Percentiles rank a stretch among this genome's conserved stretches.
phyloP scores from a whole-genome alignment of 2,113 vertebrate genomes.

The Petrocephalus microphthalmus region DNA sequence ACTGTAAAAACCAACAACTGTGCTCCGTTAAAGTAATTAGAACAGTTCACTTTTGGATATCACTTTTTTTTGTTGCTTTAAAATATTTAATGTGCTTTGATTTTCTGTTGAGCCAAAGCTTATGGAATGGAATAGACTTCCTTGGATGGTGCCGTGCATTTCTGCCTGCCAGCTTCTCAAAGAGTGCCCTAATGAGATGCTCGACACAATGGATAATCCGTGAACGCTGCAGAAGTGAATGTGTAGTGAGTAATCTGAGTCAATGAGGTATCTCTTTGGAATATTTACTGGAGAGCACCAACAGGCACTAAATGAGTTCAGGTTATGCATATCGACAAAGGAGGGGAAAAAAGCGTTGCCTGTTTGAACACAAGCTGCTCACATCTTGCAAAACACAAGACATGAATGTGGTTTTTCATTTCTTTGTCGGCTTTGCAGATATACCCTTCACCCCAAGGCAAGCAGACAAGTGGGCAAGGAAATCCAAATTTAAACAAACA shows the following conservation, averaged over 20 bases:
- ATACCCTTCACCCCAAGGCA: neutral
- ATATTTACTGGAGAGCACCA: neutral
- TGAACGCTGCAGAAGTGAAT: neutral
- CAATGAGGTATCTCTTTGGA: neutral
- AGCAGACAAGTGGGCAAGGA: neutral
- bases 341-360: neutral
- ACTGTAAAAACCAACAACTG: conserved; percentile 12
- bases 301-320: neutral
- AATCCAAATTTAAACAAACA: conserved; percentile 36
- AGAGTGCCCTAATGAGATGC: neutral
- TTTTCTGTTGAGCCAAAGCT: neutral
- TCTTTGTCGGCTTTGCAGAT: neutral
- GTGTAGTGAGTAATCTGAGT: conserved; percentile 9
- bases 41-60: conserved; percentile 1
- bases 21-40: neutral
- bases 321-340: conserved; percentile 14
- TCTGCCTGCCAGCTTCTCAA: neutral
- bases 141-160: neutral
- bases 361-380: conserved; percentile 14
- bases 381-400: neutral
- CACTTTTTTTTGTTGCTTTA: neutral
- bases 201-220: neutral
- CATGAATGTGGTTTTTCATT: neutral
- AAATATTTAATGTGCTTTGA: conserved; percentile 9
- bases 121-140: neutral